A percentile compares a stretch with the other conserved stretches of the same genome.
Evolutionary conservation across 2,113 vertebrate species (phyloP).

Genomic region (Herpetotheres cachinnans): DNA sequence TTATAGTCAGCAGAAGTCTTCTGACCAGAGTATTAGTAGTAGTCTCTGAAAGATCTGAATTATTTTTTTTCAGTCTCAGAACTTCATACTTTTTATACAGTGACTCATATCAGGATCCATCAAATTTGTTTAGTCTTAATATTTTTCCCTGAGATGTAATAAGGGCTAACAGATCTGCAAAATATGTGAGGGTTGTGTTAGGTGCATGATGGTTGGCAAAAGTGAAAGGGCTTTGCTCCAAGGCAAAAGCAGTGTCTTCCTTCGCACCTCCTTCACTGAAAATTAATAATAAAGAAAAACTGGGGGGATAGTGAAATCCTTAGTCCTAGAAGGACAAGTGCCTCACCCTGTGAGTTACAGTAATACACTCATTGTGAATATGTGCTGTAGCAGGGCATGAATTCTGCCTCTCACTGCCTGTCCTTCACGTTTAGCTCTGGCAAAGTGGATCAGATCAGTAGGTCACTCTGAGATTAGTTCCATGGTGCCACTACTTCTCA

Average conservation of each 20-base stretch:
- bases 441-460: neutral
- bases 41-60: neutral
- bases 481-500: neutral
- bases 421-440: neutral
- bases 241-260: neutral
- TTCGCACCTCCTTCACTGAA: neutral
- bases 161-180: neutral
- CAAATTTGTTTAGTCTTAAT: neutral
- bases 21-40: neutral
- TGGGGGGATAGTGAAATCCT: neutral
- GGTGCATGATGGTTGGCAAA: neutral
- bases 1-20: neutral
- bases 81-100: neutral
- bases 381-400: neutral
- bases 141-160: neutral
- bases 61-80: neutral
- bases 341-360: neutral
- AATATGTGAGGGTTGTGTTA: neutral
- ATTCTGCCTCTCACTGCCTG: neutral
- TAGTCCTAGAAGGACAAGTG: neutral
- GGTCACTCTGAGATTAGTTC: neutral
- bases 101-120: neutral
- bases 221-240: neutral
- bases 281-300: neutral
- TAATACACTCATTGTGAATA: neutral